Evolutionary conservation across 2,113 vertebrate species (phyloP), one percentile per base, ranked within the genome.

Genomic region (Pitta sordida): DNA sequence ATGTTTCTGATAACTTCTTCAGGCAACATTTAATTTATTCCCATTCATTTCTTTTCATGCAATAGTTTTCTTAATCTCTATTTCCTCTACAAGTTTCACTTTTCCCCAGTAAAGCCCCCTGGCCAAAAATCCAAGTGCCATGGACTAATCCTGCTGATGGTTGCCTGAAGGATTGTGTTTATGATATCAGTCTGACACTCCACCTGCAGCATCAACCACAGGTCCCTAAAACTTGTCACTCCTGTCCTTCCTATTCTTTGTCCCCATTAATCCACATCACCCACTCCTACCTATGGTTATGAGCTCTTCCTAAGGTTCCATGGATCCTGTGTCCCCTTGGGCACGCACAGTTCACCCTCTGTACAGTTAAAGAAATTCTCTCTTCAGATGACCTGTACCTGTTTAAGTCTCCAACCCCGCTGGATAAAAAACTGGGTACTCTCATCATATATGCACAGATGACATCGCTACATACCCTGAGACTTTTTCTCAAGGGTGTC

Each of bases 381-480:
- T 16, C 34, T 60, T 36, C 41, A 60, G 65, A 39, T 37, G 12
- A 52, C 13, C 36, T 6, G 3, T 15, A 49, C 11, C 58, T 65
- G 23, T n/a, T 65, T 1, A 24, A 18, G 21, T 19, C 32, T 65
- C 30, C 39, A 48, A 3, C 64, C 17, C 59, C 49, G 32, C 39
- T 37, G 65, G 11, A 4, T n/a, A 7, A 67, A 60, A 77, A 37
- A 3, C 20, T 11, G 78, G 6, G 7, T 65, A 39, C 19, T 60
- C 13, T 37, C 46, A 36, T 44, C 2, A 2, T 8, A 4, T 0
- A 22, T 20, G 15, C 55, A 7, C 1, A 23, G 34, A 7, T 29
- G n/a, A 18, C 16, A 27, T 6, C 59, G 49, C 82, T 67, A 9
- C n/a, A 36, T 53, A 37, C n/a, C 13, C 51, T 23, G 34, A 64